These are phyloP conservation scores for Brenthis daphne DNA, from an alignment of 2,888 invertebrate species.

Conservation along the genomic window DNA sequence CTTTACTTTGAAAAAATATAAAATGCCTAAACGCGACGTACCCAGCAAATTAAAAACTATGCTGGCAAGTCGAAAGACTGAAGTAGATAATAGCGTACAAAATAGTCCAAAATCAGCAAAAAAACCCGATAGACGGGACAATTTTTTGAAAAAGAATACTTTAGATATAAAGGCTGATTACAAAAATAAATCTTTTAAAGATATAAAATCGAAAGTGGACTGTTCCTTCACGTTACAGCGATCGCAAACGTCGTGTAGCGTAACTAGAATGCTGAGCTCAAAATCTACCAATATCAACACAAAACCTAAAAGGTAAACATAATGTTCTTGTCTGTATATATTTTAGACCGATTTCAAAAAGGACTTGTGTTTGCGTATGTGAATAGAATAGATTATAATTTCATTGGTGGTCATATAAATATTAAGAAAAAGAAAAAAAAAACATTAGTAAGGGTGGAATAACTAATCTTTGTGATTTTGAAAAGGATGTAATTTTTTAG, in stretches of 20 bases:
- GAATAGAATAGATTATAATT: too few relatives aligned
- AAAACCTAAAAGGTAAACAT: constrained; percentile 75
- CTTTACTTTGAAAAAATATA: constrained; percentile 85
- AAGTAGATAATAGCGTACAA: constrained; percentile 79
- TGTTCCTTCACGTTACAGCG: constrained; percentile 78
- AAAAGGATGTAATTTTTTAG: too few relatives aligned
- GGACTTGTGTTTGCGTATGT: too few relatives aligned
- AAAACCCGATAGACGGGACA: constrained; percentile 88
- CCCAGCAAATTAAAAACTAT: constrained; percentile 89
- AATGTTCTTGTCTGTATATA: not conserved
- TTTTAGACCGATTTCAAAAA: not conserved
- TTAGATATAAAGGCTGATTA: constrained; percentile 90
- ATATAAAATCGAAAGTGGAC: constrained; percentile 93
- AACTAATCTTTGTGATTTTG: too few relatives aligned
- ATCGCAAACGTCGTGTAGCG: constrained; percentile 76
- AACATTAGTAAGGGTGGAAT: too few relatives aligned
- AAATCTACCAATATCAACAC: constrained; percentile 68
- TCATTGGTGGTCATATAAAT: too few relatives aligned
- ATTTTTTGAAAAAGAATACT: constrained; percentile 66
- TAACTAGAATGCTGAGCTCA: constrained; percentile 73
- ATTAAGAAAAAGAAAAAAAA: too few relatives aligned
- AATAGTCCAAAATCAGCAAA: constrained; percentile 82
- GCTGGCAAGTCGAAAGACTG: constrained; percentile 82
- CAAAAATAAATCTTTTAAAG: constrained; percentile 88
- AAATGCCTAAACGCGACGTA: constrained; percentile 90